Evolutionary conservation across 2,888 invertebrate species (phyloP).

Genomic region (Aphidius colemani): DNA sequence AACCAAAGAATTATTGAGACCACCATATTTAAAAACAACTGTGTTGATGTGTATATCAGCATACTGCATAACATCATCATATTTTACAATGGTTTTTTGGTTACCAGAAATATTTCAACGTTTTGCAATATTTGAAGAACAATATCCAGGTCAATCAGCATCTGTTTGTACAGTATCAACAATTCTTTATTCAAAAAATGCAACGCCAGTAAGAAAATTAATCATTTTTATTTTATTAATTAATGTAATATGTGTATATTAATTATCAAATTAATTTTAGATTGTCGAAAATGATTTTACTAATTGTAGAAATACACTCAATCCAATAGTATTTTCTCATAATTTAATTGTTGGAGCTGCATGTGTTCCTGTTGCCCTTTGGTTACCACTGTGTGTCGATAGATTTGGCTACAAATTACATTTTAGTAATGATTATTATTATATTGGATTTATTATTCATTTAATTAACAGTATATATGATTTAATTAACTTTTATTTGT

Average conservation of each 20-base stretch:
- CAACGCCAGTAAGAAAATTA: slow-evolving; percentile 6
- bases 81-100: slow-evolving; percentile 24
- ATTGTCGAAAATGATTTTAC: background rate
- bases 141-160: slow-evolving; percentile 11
- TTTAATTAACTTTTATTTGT: background rate
- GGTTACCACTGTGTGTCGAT: slow-evolving; percentile 79
- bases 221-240: background rate
- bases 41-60: slow-evolving; percentile 14
- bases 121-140: slow-evolving; percentile 19
- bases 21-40: slow-evolving; percentile 23
- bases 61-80: slow-evolving; percentile 15
- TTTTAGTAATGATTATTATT: slow-evolving; percentile 60
- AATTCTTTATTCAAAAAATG: slow-evolving; percentile 16
- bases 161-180: slow-evolving; percentile 23
- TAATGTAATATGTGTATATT: background rate
- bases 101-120: slow-evolving; percentile 24
- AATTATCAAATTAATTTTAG: slow-evolving; percentile 2
- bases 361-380: slow-evolving; percentile 77
- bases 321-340: slow-evolving; percentile 67
- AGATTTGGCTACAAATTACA: slow-evolving; percentile 79
- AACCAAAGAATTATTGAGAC: slow-evolving; percentile 17
- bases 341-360: slow-evolving; percentile 77
- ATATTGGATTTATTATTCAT: too few species aligned
- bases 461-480: background rate
- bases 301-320: slow-evolving; percentile 6